Evolutionary conservation across 2,888 invertebrate genomes (phyloP), one percentile per base, ranked within the genome.

Genomic region (Drosophila longiperda): DNA sequence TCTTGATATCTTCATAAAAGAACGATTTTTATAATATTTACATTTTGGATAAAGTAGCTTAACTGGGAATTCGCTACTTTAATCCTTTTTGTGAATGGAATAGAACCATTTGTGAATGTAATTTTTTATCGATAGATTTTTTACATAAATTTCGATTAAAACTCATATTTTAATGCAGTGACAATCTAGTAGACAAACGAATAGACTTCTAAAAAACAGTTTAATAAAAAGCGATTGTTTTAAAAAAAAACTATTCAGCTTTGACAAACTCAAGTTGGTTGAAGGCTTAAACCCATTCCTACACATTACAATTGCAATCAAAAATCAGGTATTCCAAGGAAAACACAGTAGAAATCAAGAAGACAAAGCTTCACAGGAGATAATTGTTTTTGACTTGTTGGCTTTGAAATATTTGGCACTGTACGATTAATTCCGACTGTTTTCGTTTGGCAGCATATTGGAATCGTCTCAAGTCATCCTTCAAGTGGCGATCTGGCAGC

Each of bases 401-500:
- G 8, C 29, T 49, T 5, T n/a, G 0, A 1, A 52, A 15, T 7
- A 12, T 54, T 26, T 17, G 9, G 20, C 20, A 45, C 7, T 23
- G 1, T 23, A 11, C 5, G 2, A 26, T 5, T n/a, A 5, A 11
- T 42, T 11, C n/a, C 20, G 42, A 20, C 20, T 42, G 11, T 11
- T 42, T 42, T 11, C 42, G 5, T 1, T 45, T 23, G 15, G 8
- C 3, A 11, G 6, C 11, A 1, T 15, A 15, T 45, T 45, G 20
- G 8, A 45, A 15, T 15, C 23, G 45, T 1, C 15, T 8, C 23
- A 45, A 45, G 15, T 23, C 15, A 45, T 23, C 23, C 8, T 23
- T 45, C 23, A 23, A 23, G 15, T 8, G 52, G 42, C n/a, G 20
- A 38, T 58, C 57, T 64, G 78, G 62, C 65, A 78, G 55, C 52